A percentile compares a stretch with the other conserved stretches of the same genome.
Evolutionary conservation across 2,113 vertebrate species (phyloP).

Genomic region (Salvator merianae): DNA sequence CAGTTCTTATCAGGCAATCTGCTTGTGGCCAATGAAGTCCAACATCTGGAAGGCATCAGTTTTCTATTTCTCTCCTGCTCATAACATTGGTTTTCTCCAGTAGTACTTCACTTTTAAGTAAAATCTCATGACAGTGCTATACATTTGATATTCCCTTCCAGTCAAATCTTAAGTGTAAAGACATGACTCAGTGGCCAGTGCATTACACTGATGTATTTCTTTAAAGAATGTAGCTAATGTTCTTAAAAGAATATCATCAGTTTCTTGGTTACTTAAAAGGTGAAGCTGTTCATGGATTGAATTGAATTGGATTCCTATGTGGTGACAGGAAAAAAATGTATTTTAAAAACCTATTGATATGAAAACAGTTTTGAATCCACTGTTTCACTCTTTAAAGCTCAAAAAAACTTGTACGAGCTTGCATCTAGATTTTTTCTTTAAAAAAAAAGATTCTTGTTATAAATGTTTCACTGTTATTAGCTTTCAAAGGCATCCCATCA

Average conservation of each 20-base stretch:
- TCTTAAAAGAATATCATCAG: background rate
- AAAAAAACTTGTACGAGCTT: slow-evolving; percentile 18
- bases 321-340: slow-evolving; percentile 24
- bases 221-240: background rate
- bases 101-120: background rate
- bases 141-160: background rate
- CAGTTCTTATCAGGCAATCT: too few relatives aligned
- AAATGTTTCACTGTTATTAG: slow-evolving; percentile 34
- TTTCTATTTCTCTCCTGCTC: background rate
- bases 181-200: background rate
- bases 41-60: too few relatives aligned
- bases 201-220: background rate
- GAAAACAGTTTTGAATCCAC: background rate
- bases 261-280: background rate
- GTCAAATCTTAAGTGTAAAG: background rate
- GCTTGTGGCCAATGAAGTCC: too few relatives aligned
- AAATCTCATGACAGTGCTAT: background rate
- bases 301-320: slow-evolving; percentile 19
- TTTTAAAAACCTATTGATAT: background rate
- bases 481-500: slow-evolving; percentile 42
- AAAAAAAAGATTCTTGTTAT: slow-evolving; percentile 13
- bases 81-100: background rate
- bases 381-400: slow-evolving; percentile 29
- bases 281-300: background rate
- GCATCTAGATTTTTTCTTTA: background rate